Evolutionary conservation across 2,888 invertebrate genomes (phyloP).

Genomic region (Cheilosia variabilis): DNA sequence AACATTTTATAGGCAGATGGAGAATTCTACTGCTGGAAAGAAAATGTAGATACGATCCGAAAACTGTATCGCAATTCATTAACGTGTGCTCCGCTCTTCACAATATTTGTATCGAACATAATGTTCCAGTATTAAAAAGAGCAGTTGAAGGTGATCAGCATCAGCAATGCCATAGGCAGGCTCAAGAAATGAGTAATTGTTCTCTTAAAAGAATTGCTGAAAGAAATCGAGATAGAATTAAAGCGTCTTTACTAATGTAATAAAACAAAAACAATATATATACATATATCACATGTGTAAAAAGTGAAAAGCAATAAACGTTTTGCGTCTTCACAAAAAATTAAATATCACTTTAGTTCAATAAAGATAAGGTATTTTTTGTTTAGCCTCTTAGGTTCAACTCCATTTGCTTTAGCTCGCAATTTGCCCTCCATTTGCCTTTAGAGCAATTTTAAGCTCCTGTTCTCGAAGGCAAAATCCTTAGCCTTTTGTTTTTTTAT

Average conservation of each 20-base stretch:
- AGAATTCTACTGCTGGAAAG: neutral
- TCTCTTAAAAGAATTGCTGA: neutral
- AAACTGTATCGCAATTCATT: neutral
- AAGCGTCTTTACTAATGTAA: neutral
- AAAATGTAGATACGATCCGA: neutral
- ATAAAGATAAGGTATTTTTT: too few species aligned
- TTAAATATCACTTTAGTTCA: too few species aligned
- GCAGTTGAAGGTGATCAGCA: neutral
- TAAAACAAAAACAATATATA: neutral
- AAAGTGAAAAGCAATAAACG: too few species aligned
- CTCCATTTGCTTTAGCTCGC: neutral
- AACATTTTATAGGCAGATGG: neutral
- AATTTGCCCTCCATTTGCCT: too few species aligned
- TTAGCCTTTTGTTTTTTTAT: neutral
- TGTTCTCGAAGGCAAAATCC: neutral
- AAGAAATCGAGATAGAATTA: neutral
- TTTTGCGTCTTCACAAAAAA: too few species aligned
- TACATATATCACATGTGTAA: neutral
- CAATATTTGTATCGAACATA: slow-evolving; percentile 1
- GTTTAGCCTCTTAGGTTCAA: neutral
- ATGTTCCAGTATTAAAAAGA: neutral
- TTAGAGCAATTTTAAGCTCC: neutral
- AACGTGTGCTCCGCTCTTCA: slow-evolving; percentile 1
- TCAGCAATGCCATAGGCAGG: neutral
- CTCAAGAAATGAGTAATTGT: neutral